Conservation (phyloP, 1,140 invertebrate genomes). For the Goniozus legneri region DNA sequence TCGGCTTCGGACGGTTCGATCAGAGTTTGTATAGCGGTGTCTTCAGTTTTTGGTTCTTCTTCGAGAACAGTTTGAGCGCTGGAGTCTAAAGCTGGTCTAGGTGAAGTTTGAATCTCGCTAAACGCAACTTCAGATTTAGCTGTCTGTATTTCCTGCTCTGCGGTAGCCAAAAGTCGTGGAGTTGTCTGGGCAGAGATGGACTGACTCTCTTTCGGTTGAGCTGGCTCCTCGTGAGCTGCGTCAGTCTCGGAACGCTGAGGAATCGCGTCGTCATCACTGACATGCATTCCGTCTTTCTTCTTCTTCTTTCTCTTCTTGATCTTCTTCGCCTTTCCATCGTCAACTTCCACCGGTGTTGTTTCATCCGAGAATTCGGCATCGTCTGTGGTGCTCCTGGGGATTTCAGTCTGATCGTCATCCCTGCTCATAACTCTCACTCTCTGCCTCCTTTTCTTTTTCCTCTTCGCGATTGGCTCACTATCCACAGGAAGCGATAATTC, state of each 20-base stretch:
- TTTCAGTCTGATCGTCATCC: slow-evolving; percentile 32
- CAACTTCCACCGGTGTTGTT: slow-evolving; percentile 24
- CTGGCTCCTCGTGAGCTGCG: slow-evolving; percentile 36
- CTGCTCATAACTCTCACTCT: slow-evolving; percentile 46
- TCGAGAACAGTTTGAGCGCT: slow-evolving; percentile 29
- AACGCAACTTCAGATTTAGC: slow-evolving; percentile 21
- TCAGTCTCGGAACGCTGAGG: slow-evolving; percentile 25
- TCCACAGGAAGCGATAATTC: slow-evolving; percentile 43
- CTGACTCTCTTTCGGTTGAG: no score
- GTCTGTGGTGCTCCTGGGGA: slow-evolving; percentile 36
- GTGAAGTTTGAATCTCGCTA: slow-evolving; percentile 56
- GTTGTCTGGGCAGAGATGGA: slow-evolving; percentile 35
- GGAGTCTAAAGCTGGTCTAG: slow-evolving; percentile 33
- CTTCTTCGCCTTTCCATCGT: slow-evolving; percentile 17
- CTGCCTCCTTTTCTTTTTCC: slow-evolving; percentile 58
- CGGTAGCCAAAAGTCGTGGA: slow-evolving; percentile 7
- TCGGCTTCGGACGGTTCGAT: slow-evolving; percentile 15
- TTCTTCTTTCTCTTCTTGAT: slow-evolving; percentile 20
- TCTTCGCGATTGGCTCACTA: slow-evolving; percentile 44
- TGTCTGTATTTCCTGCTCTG: slow-evolving; percentile 27
- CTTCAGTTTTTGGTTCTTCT: slow-evolving; percentile 28
- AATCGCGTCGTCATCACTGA: slow-evolving; percentile 30
- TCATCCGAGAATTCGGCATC: slow-evolving; percentile 39
- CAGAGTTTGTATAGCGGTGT: slow-evolving; percentile 39
- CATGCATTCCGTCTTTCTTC: slow-evolving; percentile 29